Percentiles rank a stretch among this genome's conserved stretches.
Conservation (phyloP, 2,113 vertebrate genomes). For the Muntiacus reevesi region DNA sequence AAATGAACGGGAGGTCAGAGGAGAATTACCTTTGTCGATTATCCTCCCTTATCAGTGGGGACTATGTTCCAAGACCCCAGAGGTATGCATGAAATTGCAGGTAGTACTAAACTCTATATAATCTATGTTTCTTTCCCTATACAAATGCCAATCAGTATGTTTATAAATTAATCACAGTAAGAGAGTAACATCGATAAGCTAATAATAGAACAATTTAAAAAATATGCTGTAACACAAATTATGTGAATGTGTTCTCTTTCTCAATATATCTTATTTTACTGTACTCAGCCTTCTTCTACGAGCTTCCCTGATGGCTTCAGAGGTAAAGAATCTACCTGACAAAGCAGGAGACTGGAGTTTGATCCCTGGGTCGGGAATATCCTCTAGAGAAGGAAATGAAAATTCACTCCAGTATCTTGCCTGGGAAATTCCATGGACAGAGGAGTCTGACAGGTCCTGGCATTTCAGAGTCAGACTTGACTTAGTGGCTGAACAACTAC, state of each 20-base stretch:
- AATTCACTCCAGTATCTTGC: neutral
- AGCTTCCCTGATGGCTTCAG: neutral
- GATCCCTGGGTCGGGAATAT: neutral
- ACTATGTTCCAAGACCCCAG: neutral
- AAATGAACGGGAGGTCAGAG: neutral
- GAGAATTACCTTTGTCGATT: constrained; percentile 5
- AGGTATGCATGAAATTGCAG: neutral
- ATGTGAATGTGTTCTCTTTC: neutral
- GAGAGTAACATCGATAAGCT: neutral
- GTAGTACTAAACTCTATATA: neutral
- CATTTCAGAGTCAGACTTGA: neutral
- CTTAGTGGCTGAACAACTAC: neutral
- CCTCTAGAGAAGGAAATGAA: neutral
- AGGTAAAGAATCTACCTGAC: neutral
- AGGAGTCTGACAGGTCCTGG: neutral
- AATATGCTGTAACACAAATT: neutral
- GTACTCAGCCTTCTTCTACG: neutral
- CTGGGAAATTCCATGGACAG: neutral
- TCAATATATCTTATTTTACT: neutral
- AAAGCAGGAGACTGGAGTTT: neutral
- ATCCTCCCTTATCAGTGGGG: neutral
- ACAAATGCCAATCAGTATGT: neutral
- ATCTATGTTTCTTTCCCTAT: neutral
- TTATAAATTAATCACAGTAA: neutral
- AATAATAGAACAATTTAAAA: neutral